These are phyloP conservation scores for Sebastes hopkinsi DNA, from an alignment of 2,797 vertebrate species.

Conservation along the genomic window DNA sequence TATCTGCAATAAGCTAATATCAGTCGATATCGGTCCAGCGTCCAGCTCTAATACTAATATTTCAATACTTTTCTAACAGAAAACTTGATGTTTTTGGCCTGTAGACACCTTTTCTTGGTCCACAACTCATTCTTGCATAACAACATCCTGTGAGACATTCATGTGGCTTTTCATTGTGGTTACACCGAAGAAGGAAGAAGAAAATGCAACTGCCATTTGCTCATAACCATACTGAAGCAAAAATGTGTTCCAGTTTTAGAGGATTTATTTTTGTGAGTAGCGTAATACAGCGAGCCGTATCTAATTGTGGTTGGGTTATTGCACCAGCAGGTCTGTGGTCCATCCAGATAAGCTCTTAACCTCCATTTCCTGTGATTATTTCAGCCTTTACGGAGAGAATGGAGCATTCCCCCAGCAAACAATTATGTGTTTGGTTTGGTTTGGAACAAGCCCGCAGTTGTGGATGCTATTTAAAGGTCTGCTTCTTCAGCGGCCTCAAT, in stretches of 20 bases:
- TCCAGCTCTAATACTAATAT: not conserved
- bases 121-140: not conserved
- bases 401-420: slow-evolving; percentile 1
- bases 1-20: not conserved
- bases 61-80: not conserved
- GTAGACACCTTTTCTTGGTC: too few relatives aligned
- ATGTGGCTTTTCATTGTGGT: not conserved
- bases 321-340: not conserved
- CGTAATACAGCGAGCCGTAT: not conserved
- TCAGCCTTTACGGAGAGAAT: not conserved
- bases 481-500: not conserved
- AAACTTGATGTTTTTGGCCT: not conserved
- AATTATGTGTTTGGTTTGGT: slow-evolving; percentile 39
- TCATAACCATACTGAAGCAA: not conserved
- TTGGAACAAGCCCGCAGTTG: slow-evolving; percentile 48
- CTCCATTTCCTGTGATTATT: slow-evolving; percentile 34
- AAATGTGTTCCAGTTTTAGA: not conserved
- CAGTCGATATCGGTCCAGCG: not conserved
- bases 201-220: not conserved
- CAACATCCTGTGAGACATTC: not conserved
- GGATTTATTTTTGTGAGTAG: not conserved
- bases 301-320: not conserved
- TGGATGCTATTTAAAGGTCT: slow-evolving; percentile 53
- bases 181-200: not conserved
- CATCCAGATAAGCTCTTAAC: not conserved